Evolutionary conservation across 1,140 invertebrate species (phyloP).

Genomic region (Ips nitidus): DNA sequence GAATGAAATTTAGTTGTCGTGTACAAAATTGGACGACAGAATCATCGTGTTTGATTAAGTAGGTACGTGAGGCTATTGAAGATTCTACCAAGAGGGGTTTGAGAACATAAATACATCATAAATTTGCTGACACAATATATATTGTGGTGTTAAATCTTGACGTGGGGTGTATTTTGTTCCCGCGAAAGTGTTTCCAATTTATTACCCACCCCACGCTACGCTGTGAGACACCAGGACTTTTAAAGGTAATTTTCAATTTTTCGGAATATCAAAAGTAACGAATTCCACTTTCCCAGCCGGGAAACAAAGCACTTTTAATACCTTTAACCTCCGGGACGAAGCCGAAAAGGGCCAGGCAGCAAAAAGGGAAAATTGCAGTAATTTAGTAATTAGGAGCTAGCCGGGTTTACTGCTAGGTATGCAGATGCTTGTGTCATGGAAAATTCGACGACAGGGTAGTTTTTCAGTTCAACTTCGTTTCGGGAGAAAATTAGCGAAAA

Average conservation of each 20-base stretch:
- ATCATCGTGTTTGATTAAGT: background rate
- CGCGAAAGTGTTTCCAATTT: background rate
- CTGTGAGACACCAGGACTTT: no score
- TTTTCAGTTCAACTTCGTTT: constrained; percentile 7
- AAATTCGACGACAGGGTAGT: constrained; percentile 17
- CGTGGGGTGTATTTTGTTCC: background rate
- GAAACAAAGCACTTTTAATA: constrained; percentile 35
- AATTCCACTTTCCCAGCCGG: background rate
- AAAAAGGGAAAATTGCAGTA: constrained; percentile 31
- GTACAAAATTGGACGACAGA: no score
- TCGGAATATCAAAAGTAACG: no score
- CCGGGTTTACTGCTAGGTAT: constrained; percentile 31
- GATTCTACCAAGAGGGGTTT: background rate
- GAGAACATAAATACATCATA: background rate
- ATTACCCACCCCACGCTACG: background rate
- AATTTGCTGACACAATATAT: constrained; percentile 9
- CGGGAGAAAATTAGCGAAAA: background rate
- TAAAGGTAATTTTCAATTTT: no score
- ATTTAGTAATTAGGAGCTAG: constrained; percentile 31
- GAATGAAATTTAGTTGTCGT: no score
- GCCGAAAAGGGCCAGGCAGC: constrained; percentile 24
- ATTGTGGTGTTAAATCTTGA: constrained; percentile 1
- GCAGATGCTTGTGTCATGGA: constrained; percentile 27
- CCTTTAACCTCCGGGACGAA: constrained; percentile 26
- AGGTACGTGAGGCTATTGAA: constrained; percentile 1